Evolutionary conservation across 2,888 invertebrate genomes (phyloP).

Genomic region (Megalurothrips usitatus): DNA sequence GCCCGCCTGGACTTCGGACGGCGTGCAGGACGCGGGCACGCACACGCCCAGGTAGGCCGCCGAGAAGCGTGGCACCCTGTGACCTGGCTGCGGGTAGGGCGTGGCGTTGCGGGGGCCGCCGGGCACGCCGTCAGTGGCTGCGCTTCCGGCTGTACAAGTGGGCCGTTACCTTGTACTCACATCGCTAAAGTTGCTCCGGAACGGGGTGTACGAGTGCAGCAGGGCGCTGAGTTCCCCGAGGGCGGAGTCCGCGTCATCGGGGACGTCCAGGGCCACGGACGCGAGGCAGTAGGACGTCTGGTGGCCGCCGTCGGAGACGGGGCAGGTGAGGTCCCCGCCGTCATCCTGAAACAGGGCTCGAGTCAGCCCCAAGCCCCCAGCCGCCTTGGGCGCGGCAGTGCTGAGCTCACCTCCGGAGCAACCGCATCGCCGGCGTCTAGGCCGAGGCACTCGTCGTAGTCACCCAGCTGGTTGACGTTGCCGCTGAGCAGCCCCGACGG

Average conservation of each 20-base stretch:
- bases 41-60: conserved; percentile 57
- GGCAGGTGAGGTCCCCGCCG: too few species aligned
- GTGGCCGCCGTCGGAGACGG: conserved; percentile 44
- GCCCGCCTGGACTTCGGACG: conserved; percentile 52
- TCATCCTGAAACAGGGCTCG: neutral
- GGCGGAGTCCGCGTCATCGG: conserved; percentile 43
- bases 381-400: too few species aligned
- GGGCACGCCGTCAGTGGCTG: too few species aligned
- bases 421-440: too few species aligned
- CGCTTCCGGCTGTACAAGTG: too few species aligned
- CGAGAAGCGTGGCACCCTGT: conserved; percentile 56
- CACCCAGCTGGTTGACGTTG: conserved; percentile 64
- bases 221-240: conserved; percentile 37
- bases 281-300: conserved; percentile 56
- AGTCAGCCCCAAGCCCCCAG: too few species aligned
- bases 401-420: too few species aligned
- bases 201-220: conserved; percentile 1
- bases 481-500: conserved; percentile 63
- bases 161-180: neutral
- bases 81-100: conserved; percentile 51
- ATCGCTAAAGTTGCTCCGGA: neutral
- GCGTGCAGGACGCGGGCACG: conserved; percentile 54
- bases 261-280: conserved; percentile 53
- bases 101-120: too few species aligned
- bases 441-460: conserved; percentile 61